Percentiles rank a stretch among this genome's conserved stretches.
phyloP scores from a whole-genome alignment of 2,888 invertebrate species.

The Anoplius nigerrimus region DNA sequence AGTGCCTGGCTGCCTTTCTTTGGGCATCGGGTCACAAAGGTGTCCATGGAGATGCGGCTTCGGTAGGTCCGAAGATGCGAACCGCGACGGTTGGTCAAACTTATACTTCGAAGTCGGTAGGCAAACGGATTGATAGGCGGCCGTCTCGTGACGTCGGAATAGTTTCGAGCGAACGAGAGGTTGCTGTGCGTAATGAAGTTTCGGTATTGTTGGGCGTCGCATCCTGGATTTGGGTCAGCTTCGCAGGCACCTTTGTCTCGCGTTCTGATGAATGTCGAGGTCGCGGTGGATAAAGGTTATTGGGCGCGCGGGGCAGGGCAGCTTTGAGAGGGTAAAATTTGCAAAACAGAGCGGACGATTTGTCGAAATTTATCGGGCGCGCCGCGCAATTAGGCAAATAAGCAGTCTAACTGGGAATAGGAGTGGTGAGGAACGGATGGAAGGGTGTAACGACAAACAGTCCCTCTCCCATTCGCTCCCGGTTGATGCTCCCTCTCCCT shows the following conservation, averaged over 20 bases:
- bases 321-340: slow-evolving; percentile 46
- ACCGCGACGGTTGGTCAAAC: no score
- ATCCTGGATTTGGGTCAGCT: slow-evolving; percentile 9
- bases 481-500: slow-evolving; percentile 54
- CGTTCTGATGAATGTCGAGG: background rate
- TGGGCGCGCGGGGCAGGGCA: background rate
- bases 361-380: slow-evolving; percentile 70
- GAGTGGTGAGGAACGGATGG: slow-evolving; percentile 60
- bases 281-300: no score
- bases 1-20: slow-evolving; percentile 24
- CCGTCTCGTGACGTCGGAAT: no score
- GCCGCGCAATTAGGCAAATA: slow-evolving; percentile 73
- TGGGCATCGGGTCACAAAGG: background rate
- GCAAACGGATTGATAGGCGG: no score
- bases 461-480: slow-evolving; percentile 56
- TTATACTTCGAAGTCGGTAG: no score
- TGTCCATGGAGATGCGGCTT: no score
- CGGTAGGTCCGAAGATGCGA: background rate
- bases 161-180: no score
- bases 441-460: slow-evolving; percentile 72
- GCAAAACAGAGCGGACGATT: slow-evolving; percentile 66
- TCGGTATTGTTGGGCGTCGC: no score
- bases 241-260: background rate
- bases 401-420: slow-evolving; percentile 70
- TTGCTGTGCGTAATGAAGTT: no score